Base-by-base conservation (phyloP, 2,113 vertebrate species). In the Rhinoptilus africanus region DNA sequence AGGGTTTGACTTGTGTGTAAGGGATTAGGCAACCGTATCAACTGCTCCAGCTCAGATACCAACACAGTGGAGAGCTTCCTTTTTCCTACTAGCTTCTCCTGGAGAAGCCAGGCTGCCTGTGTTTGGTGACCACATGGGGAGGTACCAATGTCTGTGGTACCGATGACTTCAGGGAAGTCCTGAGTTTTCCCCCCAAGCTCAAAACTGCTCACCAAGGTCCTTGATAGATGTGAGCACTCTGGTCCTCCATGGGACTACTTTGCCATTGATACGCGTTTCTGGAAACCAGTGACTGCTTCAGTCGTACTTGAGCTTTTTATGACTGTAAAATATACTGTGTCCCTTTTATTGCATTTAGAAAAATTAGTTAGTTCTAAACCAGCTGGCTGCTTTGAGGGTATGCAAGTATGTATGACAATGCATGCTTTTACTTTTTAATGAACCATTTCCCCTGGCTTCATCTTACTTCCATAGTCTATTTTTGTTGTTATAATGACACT, bases 341-440 rank as follows among this genome's bases (percentile, higher is more conserved):
- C 60, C 84, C 77, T 97, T 96, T 93, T 87, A 97, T 92, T 94
- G 53, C 86, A 35, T 88, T 96, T 85, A 93, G 91, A 60, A 96
- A 81, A 97, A 96, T 75, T 47, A 95, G 79, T 68, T 69, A 96
- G 85, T 88, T 95, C 91, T 92, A 94, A 97, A 97, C 80, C 88
- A 97, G 89, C 95, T 97, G 95, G 92, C 91, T 94, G 94, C 93
- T 98, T 95, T 93, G 96, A 97, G 77, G 78, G 92, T 17, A 28
- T 96, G 93, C 62, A 41, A 89, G 85, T 82, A 67, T 93, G 80
- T 85, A 71, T 75, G 95, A 91, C 91, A 94, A 90, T 11, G 7
- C 83, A 89, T 59, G 88, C 95, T 96, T 97, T 98, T 98, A 98
- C 96, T 98, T 97, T 97, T 98, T 98, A 98, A 98, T 98, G 96